Evolutionary conservation across 1,140 invertebrate genomes (phyloP).

Genomic region (Whitmania pigra): DNA sequence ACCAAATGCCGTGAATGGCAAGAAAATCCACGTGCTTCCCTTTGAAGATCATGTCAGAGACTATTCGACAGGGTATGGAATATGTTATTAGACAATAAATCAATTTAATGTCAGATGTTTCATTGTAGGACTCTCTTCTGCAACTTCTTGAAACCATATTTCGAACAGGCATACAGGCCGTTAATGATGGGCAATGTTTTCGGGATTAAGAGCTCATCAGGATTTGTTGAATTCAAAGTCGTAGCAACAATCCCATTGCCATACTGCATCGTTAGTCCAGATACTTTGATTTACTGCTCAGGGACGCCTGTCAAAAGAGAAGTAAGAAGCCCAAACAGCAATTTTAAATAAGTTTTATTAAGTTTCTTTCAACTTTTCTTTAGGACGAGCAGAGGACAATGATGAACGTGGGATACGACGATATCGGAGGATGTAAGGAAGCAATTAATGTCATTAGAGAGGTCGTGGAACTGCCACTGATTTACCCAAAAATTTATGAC

Average conservation of each 20-base stretch:
- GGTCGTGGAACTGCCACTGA: slow-evolving; percentile 95
- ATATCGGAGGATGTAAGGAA: slow-evolving; percentile 95
- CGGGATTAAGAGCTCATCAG: slow-evolving; percentile 89
- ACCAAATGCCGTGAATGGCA: slow-evolving; percentile 94
- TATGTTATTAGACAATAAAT: background rate
- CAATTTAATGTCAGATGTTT: background rate
- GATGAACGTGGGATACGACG: slow-evolving; percentile 97
- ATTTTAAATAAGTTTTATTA: background rate
- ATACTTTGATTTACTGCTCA: slow-evolving; percentile 80
- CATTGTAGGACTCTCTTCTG: slow-evolving; percentile 75
- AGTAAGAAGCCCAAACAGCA: slow-evolving; percentile 45
- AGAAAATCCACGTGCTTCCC: slow-evolving; percentile 90
- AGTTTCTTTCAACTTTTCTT: background rate
- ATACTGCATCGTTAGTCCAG: slow-evolving; percentile 97
- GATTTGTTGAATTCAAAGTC: slow-evolving; percentile 98
- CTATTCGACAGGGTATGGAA: slow-evolving; percentile 82
- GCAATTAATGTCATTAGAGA: slow-evolving; percentile 99
- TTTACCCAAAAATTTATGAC: slow-evolving; percentile 96
- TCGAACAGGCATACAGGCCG: slow-evolving; percentile 95
- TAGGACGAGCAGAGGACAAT: slow-evolving; percentile 81
- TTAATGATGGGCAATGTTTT: slow-evolving; percentile 96
- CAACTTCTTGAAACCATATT: slow-evolving; percentile 97
- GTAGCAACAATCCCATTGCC: slow-evolving; percentile 87
- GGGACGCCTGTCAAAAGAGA: slow-evolving; percentile 96
- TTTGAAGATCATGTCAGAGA: slow-evolving; percentile 99